A percentile compares a stretch with the other conserved stretches of the same genome.
phyloP scores from a whole-genome alignment of 2,797 vertebrate genomes.

The Cynodonichthys magdalenae region DNA sequence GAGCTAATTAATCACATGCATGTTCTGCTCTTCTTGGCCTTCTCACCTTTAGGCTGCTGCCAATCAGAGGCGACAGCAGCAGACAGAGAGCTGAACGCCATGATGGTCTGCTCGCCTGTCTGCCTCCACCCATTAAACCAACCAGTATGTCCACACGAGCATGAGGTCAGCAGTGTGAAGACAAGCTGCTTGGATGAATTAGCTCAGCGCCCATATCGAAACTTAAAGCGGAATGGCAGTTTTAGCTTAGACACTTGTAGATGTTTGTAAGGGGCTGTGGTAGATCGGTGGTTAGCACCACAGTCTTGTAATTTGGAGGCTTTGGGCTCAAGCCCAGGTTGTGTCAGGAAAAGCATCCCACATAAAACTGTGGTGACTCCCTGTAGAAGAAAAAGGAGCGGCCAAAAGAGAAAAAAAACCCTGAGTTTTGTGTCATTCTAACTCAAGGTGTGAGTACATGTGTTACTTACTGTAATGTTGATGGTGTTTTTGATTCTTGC shows the following conservation, averaged over 20 bases:
- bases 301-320: too few relatives aligned
- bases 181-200: constrained; percentile 66
- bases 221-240: constrained; percentile 55
- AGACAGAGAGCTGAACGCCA: constrained; percentile 40
- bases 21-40: constrained; percentile 36
- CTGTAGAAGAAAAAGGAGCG: too few relatives aligned
- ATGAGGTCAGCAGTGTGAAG: constrained; percentile 54
- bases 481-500: too few relatives aligned
- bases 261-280: constrained; percentile 18
- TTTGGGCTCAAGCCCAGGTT: too few relatives aligned
- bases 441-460: constrained; percentile 16
- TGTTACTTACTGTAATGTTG: constrained; percentile 22
- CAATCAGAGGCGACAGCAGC: constrained; percentile 57
- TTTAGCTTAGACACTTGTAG: constrained; percentile 57
- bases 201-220: constrained; percentile 54
- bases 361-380: too few relatives aligned
- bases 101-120: constrained; percentile 23
- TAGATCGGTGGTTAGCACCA: too few relatives aligned
- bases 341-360: too few relatives aligned
- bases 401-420: too few relatives aligned
- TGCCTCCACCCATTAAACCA: constrained; percentile 59
- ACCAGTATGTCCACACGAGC: constrained; percentile 46
- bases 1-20: constrained; percentile 65
- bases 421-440: constrained; percentile 40
- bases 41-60: constrained; percentile 68